These are phyloP conservation scores for Halcyon badia DNA, from an alignment of 2,797 vertebrate genomes.

Conservation along the genomic window DNA sequence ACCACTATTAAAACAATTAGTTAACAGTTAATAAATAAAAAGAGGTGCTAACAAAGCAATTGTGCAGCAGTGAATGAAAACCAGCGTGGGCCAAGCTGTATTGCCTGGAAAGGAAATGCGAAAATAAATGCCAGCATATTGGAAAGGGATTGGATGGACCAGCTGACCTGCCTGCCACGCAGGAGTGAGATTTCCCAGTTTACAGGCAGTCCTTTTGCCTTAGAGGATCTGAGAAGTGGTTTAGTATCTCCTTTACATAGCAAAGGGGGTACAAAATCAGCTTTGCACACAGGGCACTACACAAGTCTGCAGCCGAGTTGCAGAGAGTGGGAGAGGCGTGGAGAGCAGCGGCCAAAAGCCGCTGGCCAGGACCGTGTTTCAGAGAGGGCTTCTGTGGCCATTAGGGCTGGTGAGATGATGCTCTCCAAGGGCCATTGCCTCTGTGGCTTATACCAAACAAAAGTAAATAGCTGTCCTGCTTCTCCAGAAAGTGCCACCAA, in stretches of 20 bases:
- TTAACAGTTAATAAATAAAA: constrained; percentile 26
- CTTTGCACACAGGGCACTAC: not conserved
- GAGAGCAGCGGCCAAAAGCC: not conserved
- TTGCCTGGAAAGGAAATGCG: not conserved
- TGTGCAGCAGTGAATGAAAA: not conserved
- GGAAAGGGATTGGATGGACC: not conserved
- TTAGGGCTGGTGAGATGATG: not conserved
- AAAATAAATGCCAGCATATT: not conserved
- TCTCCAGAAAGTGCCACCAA: not conserved
- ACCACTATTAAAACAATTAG: not conserved
- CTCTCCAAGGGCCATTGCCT: not conserved
- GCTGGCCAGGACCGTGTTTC: not conserved
- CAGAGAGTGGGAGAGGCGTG: not conserved
- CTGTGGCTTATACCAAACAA: not conserved
- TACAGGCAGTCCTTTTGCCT: not conserved
- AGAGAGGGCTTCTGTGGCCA: not conserved
- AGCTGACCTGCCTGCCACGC: not conserved
- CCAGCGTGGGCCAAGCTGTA: not conserved
- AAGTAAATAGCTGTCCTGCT: not conserved
- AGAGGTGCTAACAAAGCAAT: not conserved
- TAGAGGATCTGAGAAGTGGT: not conserved
- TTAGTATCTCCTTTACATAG: constrained; percentile 26
- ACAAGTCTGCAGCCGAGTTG: not conserved
- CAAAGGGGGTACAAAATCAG: constrained; percentile 21
- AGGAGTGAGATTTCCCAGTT: constrained; percentile 18